Evolutionary conservation across 2,888 invertebrate genomes (phyloP).

Genomic region (Melolontha melolontha): DNA sequence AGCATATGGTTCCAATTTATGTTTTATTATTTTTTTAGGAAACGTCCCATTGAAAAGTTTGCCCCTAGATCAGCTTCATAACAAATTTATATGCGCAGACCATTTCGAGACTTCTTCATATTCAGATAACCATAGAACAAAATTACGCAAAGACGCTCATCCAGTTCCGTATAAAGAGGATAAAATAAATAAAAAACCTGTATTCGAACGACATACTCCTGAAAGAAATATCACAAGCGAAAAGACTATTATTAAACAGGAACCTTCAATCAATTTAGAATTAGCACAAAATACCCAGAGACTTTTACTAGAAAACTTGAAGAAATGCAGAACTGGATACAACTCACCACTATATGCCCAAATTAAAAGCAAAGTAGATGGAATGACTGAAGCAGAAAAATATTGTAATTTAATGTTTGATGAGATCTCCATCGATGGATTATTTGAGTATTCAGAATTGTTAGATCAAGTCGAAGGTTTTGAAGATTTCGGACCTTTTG

Average conservation of each 20-base stretch:
- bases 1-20: neutral
- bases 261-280: neutral
- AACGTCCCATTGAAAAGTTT: constrained; percentile 7
- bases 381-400: constrained; percentile 19
- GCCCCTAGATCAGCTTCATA: constrained; percentile 11
- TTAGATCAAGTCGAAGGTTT: constrained; percentile 42
- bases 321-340: constrained; percentile 21
- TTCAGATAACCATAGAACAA: constrained; percentile 9
- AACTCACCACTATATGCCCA: constrained; percentile 9
- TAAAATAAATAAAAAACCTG: neutral
- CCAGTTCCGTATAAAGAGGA: constrained; percentile 1
- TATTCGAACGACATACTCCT: neutral
- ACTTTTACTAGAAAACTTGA: neutral
- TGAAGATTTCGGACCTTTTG: constrained; percentile 42
- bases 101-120: constrained; percentile 11
- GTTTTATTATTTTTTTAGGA: constrained; percentile 11
- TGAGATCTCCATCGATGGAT: constrained; percentile 20
- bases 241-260: neutral
- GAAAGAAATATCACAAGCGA: neutral
- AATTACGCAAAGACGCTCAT: constrained; percentile 12
- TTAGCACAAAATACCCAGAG: neutral
- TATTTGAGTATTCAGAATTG: constrained; percentile 23
- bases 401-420: constrained; percentile 34
- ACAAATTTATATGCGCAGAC: constrained; percentile 19
- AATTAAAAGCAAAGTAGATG: constrained; percentile 16